Evolutionary conservation across 2,888 invertebrate species (phyloP).

Genomic region (Aromia moschata): DNA sequence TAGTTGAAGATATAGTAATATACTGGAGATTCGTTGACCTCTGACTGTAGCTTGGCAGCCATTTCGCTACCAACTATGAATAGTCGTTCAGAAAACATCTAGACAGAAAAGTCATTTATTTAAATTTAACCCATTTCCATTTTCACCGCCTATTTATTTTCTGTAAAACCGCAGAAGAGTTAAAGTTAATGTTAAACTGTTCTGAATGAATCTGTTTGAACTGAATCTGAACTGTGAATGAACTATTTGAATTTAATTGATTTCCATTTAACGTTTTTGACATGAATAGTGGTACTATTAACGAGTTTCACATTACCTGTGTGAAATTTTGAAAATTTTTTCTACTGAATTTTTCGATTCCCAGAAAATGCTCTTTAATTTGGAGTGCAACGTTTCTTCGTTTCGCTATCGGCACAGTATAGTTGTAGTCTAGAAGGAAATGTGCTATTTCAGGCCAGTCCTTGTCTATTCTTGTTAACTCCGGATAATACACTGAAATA

Average conservation of each 20-base stretch:
- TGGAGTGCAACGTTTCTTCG: conserved; percentile 40
- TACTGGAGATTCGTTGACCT: conserved; percentile 11
- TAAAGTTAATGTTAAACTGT: too few relatives aligned
- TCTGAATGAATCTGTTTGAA: too few relatives aligned
- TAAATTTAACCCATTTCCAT: too few relatives aligned
- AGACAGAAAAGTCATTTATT: too few relatives aligned
- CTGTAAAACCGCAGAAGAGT: background rate
- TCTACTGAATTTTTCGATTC: conserved; percentile 37
- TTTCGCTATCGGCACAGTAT: conserved; percentile 42
- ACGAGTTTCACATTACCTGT: conserved; percentile 47
- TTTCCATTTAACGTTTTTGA: too few relatives aligned
- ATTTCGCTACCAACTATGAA: conserved; percentile 1
- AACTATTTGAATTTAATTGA: too few relatives aligned
- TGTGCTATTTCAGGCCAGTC: conserved; percentile 49
- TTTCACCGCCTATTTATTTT: background rate
- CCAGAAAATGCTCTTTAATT: conserved; percentile 49
- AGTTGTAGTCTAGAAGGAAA: conserved; percentile 48
- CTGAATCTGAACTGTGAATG: too few relatives aligned
- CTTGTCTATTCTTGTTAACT: conserved; percentile 54
- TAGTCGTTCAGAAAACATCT: conserved; percentile 10
- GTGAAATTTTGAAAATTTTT: conserved; percentile 44
- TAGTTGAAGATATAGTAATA: conserved; percentile 14
- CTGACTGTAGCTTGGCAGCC: conserved; percentile 9
- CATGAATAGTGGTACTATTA: too few relatives aligned
- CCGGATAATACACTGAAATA: background rate